phyloP scores from a whole-genome alignment of 1,140 invertebrate species.

The Ptiloglossa arizonensis region DNA sequence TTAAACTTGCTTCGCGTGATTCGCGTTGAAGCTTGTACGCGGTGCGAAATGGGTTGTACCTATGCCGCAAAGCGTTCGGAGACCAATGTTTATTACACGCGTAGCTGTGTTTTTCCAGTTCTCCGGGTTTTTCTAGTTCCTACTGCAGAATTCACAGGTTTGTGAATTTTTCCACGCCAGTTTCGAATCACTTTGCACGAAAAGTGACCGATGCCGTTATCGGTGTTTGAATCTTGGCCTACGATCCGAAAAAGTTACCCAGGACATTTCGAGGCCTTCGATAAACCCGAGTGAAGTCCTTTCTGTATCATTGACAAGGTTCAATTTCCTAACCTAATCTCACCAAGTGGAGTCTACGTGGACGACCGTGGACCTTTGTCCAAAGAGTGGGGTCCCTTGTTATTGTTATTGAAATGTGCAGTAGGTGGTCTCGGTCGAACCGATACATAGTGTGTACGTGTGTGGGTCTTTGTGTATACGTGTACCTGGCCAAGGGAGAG shows the following conservation, averaged over 20 bases:
- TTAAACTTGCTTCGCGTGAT: too few relatives aligned
- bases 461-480: neutral
- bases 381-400: constrained; percentile 32
- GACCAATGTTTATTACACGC: too few relatives aligned
- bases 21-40: too few relatives aligned
- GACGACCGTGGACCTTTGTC: neutral
- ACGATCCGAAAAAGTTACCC: neutral
- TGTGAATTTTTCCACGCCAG: too few relatives aligned
- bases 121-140: too few relatives aligned
- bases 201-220: too few relatives aligned
- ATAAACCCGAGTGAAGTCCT: neutral
- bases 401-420: constrained; percentile 68
- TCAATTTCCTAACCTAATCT: constrained; percentile 36
- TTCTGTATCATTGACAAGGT: constrained; percentile 37
- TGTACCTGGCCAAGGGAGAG: neutral
- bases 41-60: too few relatives aligned
- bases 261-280: neutral
- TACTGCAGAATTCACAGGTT: too few relatives aligned
- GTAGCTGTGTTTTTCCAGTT: too few relatives aligned
- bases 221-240: too few relatives aligned
- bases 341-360: neutral
- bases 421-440: constrained; percentile 35
- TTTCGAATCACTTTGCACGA: too few relatives aligned
- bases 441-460: neutral
- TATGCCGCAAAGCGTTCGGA: too few relatives aligned